phyloP scores from a whole-genome alignment of 2,888 invertebrate genomes.

The Charanyca ferruginea region DNA sequence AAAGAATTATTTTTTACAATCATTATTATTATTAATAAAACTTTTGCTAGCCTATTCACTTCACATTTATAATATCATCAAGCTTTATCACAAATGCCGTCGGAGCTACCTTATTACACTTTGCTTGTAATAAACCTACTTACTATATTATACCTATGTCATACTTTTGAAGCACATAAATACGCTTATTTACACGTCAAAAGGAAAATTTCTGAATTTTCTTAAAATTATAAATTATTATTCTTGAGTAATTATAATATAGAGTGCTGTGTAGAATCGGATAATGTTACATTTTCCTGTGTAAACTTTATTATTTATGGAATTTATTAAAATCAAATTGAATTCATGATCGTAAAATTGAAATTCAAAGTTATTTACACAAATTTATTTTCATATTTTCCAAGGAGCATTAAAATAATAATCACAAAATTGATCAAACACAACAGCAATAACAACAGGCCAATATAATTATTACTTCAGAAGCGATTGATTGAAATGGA shows the following conservation, averaged over 20 bases:
- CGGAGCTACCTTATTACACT: constrained; percentile 68
- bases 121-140: constrained; percentile 58
- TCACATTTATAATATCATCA: constrained; percentile 65
- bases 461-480: constrained; percentile 8
- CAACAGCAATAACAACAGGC: neutral
- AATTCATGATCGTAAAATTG: neutral
- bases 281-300: neutral
- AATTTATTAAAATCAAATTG: neutral
- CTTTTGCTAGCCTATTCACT: constrained; percentile 52
- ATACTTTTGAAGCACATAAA: constrained; percentile 65
- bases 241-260: constrained; percentile 4
- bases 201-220: constrained; percentile 12
- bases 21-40: constrained; percentile 47
- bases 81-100: constrained; percentile 82
- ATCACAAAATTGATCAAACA: neutral
- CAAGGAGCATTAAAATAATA: neutral
- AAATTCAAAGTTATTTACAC: neutral
- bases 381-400: neutral
- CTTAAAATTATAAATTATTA: constrained; percentile 10
- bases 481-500: constrained; percentile 24
- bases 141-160: constrained; percentile 39
- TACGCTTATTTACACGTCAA: constrained; percentile 64
- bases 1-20: constrained; percentile 60
- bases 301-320: neutral
- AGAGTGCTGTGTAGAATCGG: neutral